Percentiles rank a stretch among this genome's conserved stretches.
phyloP scores from a whole-genome alignment of 23 tunicate species.

The Oikopleura vanhoeffeni region DNA sequence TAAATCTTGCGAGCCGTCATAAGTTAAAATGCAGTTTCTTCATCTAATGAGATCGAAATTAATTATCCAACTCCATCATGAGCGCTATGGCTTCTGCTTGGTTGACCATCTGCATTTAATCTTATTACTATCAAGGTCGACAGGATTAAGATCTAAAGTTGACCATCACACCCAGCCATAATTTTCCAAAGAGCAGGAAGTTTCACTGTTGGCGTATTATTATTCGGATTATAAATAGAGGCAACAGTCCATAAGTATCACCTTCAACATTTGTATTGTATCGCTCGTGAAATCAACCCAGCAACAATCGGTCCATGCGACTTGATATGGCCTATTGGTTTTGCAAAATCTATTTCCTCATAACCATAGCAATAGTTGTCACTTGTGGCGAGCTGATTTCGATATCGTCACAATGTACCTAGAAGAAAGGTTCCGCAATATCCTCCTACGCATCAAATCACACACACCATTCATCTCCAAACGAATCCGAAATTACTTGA shows the following conservation, averaged over 20 bases:
- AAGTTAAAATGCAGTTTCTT: slow-evolving; percentile 6
- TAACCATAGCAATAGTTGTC: slow-evolving; percentile 11
- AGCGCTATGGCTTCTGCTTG: neutral
- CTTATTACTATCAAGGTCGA: neutral
- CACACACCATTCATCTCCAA: neutral
- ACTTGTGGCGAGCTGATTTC: neutral
- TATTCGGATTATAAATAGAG: neutral
- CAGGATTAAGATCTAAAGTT: neutral
- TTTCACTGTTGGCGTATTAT: slow-evolving; percentile 1
- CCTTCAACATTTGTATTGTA: neutral
- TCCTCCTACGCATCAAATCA: neutral
- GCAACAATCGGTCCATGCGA: neutral
- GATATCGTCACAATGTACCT: slow-evolving; percentile 3
- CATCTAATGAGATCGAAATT: neutral
- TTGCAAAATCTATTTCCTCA: neutral
- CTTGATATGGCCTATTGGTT: neutral
- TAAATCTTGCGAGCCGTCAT: neutral
- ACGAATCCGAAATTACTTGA: neutral
- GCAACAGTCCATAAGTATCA: neutral
- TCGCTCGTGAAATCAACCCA: neutral
- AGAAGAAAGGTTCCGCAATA: neutral
- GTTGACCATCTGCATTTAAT: neutral
- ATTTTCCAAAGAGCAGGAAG: neutral
- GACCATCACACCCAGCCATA: neutral
- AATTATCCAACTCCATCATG: neutral